Percentiles rank a stretch among this genome's conserved stretches.
phyloP scores from a whole-genome alignment of 2,797 vertebrate genomes.

The Betta splendens region DNA sequence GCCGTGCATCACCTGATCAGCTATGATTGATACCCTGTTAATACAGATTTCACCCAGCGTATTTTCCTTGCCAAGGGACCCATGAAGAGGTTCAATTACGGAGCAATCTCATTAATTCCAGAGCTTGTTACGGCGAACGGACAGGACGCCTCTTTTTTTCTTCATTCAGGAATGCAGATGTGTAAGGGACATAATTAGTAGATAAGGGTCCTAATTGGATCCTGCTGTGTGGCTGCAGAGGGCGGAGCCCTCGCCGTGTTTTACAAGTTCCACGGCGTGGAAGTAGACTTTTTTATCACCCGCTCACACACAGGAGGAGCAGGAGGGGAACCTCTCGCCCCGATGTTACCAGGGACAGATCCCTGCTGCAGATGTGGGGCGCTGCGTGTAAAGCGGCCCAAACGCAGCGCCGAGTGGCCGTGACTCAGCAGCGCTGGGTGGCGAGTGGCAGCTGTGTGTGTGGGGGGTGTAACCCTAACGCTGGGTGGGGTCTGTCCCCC shows the following conservation, averaged over 20 bases:
- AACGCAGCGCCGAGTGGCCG: conserved; percentile 27
- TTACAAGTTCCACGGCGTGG: conserved; percentile 76
- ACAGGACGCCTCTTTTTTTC: conserved; percentile 82
- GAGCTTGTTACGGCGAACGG: conserved; percentile 90
- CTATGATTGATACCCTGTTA: conserved; percentile 94
- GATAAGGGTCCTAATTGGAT: conserved; percentile 83
- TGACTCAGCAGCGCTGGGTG: conserved; percentile 34
- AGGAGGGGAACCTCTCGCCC: conserved; percentile 30
- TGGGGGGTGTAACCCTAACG: conserved; percentile 33
- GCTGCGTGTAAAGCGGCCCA: background rate
- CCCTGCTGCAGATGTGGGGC: conserved; percentile 11
- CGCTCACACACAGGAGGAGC: conserved; percentile 59
- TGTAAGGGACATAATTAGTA: conserved; percentile 89
- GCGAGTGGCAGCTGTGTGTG: conserved; percentile 33
- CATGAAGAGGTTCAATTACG: conserved; percentile 96
- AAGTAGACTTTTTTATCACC: conserved; percentile 73
- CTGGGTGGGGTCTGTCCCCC: conserved; percentile 82
- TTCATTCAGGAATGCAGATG: conserved; percentile 89
- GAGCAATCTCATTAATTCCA: conserved; percentile 95
- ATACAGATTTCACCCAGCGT: conserved; percentile 92
- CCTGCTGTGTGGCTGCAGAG: conserved; percentile 79
- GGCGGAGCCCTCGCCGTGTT: conserved; percentile 75
- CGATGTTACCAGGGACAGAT: conserved; percentile 37
- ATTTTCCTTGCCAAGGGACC: conserved; percentile 94
- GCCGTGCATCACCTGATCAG: conserved; percentile 93